Conservation (phyloP, 2,797 vertebrate species). For the Channallabes apus region DNA sequence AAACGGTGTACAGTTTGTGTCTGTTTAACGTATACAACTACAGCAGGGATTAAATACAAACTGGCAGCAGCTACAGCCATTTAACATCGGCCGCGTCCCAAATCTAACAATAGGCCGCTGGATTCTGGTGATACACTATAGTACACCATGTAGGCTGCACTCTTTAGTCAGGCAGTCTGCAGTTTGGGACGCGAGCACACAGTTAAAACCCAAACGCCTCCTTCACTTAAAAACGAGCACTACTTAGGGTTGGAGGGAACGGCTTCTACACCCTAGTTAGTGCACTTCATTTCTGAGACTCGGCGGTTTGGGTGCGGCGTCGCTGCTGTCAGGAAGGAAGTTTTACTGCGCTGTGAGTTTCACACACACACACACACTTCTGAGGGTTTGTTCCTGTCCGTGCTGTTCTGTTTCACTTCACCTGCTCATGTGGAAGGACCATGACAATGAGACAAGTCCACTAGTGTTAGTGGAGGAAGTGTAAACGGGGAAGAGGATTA, state of each 20-base stretch:
- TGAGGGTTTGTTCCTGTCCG: too few relatives aligned
- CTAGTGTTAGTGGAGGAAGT: constrained; percentile 27
- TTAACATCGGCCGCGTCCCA: not conserved
- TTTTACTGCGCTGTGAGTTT: not conserved
- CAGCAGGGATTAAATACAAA: too few relatives aligned
- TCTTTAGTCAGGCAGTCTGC: not conserved
- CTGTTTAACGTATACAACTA: not conserved
- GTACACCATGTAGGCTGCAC: not conserved
- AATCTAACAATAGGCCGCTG: not conserved
- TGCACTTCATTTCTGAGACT: not conserved
- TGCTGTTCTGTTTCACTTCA: not conserved
- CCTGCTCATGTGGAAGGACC: not conserved
- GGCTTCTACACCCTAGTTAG: not conserved
- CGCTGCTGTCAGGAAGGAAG: constrained; percentile 12
- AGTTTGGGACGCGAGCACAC: not conserved
- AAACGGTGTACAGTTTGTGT: not conserved
- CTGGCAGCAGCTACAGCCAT: not conserved
- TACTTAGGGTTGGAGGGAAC: not conserved
- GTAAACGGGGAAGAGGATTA: constrained; percentile 17
- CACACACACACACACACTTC: not conserved
- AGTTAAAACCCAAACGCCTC: not conserved
- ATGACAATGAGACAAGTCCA: not conserved
- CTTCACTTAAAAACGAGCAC: not conserved
- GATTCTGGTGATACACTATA: not conserved
- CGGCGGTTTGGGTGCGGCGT: not conserved